Evolutionary conservation across 1,140 invertebrate species (phyloP), one percentile per base, ranked within the genome.

Genomic region (Drosophila mauritiana): DNA sequence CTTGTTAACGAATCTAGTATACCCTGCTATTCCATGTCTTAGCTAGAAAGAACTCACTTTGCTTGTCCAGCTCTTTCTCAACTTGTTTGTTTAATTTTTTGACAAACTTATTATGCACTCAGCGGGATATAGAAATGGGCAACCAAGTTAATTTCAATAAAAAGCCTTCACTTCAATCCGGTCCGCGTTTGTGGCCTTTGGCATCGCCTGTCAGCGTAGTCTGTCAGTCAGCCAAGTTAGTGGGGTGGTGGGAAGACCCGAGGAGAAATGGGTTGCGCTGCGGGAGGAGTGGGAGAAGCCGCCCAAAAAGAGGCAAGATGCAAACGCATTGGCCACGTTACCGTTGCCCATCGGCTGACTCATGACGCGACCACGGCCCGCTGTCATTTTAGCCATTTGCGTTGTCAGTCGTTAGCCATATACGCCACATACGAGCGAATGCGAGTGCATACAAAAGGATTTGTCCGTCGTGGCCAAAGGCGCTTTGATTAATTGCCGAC

Each of bases 401-500:
- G 73, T 65, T 88, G 84, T 86, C 82, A 86, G 82, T 88, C 61
- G 68, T 64, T 88, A 73, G 75, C 82, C 82, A 88, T 86, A 86
- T 88, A 43, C 42, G 42, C 42, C 82, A 81, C 78, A 86, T 88
- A 75, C 54, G 80, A 62, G 39, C 69, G 61, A 57, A 62, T 52
- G 56, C 78, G 46, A 54, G 77, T 69, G 58, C 57, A 70, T 65
- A 80, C 82, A 78, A 85, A 85, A 84, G 84, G 73, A 89, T 89
- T 84, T 90, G 84, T 84, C 68, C 69, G 84, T 78, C 73, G 80
- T 72, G 84, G 80, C 85, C 80, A 48, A 78, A 78, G 80, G 84
- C 77, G 84, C 84, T 89, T 89, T 89, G 84, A 89, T 89, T 89
- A 89, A 89, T 89, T 89, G 84, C 84, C 85, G 84, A 88, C 84